Percentiles rank a stretch among this genome's conserved stretches.
These are phyloP conservation scores for Drosophila nannoptera DNA, from an alignment of 1,140 invertebrate species.

Conservation along the genomic window DNA sequence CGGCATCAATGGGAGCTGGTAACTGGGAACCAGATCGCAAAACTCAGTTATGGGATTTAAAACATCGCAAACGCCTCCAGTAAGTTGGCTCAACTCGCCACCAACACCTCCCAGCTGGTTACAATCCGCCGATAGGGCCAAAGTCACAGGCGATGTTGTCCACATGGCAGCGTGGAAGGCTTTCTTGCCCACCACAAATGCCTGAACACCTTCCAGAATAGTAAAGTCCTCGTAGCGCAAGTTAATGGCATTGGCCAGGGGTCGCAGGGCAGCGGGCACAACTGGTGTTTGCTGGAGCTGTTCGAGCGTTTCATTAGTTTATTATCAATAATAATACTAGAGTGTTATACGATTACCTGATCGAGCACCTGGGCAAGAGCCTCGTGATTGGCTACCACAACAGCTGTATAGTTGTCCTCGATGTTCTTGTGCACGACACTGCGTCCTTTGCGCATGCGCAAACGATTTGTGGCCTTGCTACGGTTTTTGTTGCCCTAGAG, in stretches of 20 bases:
- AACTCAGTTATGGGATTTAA: conserved; percentile 88
- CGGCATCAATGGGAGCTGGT: conserved; percentile 80
- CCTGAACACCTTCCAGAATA: conserved; percentile 80
- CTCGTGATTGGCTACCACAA: conserved; percentile 92
- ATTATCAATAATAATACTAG: not conserved
- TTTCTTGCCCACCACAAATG: conserved; percentile 83
- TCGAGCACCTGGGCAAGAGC: conserved; percentile 90
- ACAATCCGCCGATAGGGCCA: conserved; percentile 85
- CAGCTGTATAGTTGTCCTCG: conserved; percentile 92
- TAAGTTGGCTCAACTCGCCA: conserved; percentile 79
- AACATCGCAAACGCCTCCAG: conserved; percentile 74
- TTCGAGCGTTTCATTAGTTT: conserved; percentile 18
- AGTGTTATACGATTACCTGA: conserved; percentile 81
- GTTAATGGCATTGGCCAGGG: conserved; percentile 85
- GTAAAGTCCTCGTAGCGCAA: conserved; percentile 85
- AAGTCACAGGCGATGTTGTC: conserved; percentile 84
- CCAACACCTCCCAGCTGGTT: conserved; percentile 80
- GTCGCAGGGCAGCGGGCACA: conserved; percentile 83
- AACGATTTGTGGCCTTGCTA: conserved; percentile 81
- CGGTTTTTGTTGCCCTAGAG: conserved; percentile 68
- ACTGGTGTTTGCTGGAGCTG: conserved; percentile 85
- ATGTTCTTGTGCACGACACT: conserved; percentile 89
- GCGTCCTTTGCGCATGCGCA: conserved; percentile 86
- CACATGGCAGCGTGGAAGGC: conserved; percentile 87
- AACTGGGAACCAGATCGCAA: conserved; percentile 85